Evolutionary conservation across 2,113 vertebrate genomes (phyloP), one percentile per base, ranked within the genome.

Genomic region (Quiscalus mexicanus): DNA sequence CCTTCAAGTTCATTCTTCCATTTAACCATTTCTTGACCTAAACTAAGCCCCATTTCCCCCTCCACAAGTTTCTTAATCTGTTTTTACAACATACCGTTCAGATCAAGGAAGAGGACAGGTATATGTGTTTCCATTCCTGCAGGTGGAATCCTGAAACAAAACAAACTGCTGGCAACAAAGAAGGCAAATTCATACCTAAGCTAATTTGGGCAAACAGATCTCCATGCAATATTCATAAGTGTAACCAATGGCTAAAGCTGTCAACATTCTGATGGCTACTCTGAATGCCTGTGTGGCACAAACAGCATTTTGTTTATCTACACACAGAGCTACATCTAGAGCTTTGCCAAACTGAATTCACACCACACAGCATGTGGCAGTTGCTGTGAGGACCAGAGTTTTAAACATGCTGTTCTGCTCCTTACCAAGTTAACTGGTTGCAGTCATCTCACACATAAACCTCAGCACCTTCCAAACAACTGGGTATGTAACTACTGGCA

Each of bases 121-220:
- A 99, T 98, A 64, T 99, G 99, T 41, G 98, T 98, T 96, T 99
- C 99, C 99, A 99, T 99, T 94, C 99, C 99, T 90, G 98, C 95
- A 97, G 99, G 98, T 49, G 99, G 99, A 42, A 97, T 97, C 99
- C 99, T 99, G 96, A 50, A 96, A 96, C 75, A 79, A 96, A 96
- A 94, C 52, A 97, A 97, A 89, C 23, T 87, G 56, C 84, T 95
- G 70, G 89, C 25, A 94, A 47, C 74, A 95, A 77, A 70, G 84
- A 68, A 69, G 58, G 42, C 45, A 56, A 90, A 87, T 64, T 68
- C 35, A 31, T 13, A 49, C 28, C 39, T 45, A 19, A 87, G 25
- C 18, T 79, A 35, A 89, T 75, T 25, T 33, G 37, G 41, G 27
- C 68, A 84, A 80, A 74, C 9, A 41, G 11, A 42, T 53, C 15